Percentiles rank a stretch among this genome's conserved stretches.
phyloP scores from a whole-genome alignment of 2,888 invertebrate species.

The Xestia rhomboidea region DNA sequence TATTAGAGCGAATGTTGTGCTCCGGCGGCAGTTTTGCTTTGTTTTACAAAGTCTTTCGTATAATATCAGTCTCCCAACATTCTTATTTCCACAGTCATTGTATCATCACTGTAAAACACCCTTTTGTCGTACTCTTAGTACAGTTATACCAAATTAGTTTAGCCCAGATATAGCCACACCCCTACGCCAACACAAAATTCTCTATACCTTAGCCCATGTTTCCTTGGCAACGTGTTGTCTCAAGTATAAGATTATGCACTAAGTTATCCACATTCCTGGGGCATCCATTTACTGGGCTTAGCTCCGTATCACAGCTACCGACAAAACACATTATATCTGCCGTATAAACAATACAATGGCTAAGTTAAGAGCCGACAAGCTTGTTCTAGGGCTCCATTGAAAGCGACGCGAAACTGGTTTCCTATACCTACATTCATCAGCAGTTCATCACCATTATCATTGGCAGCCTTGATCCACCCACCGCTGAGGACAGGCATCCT shows the following conservation, averaged over 20 bases:
- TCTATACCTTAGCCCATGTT: slow-evolving; percentile 23
- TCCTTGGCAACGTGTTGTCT: slow-evolving; percentile 30
- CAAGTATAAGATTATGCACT: slow-evolving; percentile 53
- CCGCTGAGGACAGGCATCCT: too few relatives aligned
- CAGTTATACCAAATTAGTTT: not conserved
- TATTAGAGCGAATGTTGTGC: not conserved
- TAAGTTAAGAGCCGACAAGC: slow-evolving; percentile 80
- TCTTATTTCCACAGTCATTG: not conserved
- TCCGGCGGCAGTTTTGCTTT: not conserved
- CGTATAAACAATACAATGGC: slow-evolving; percentile 88
- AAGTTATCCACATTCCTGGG: slow-evolving; percentile 71
- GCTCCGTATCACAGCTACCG: slow-evolving; percentile 84
- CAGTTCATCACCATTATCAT: too few relatives aligned
- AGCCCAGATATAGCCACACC: not conserved
- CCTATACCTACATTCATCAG: too few relatives aligned
- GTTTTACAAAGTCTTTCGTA: not conserved
- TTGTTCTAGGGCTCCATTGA: slow-evolving; percentile 61
- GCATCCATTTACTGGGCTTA: slow-evolving; percentile 82
- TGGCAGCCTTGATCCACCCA: too few relatives aligned
- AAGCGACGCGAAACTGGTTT: too few relatives aligned
- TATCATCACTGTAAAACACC: not conserved
- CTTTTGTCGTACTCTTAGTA: not conserved
- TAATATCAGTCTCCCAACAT: not conserved
- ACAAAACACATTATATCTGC: slow-evolving; percentile 88
- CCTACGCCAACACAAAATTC: not conserved